Percentiles rank a stretch among this genome's conserved stretches.
These are phyloP conservation scores for Fregata magnificens DNA, from an alignment of 2,113 vertebrate species.

Conservation along the genomic window DNA sequence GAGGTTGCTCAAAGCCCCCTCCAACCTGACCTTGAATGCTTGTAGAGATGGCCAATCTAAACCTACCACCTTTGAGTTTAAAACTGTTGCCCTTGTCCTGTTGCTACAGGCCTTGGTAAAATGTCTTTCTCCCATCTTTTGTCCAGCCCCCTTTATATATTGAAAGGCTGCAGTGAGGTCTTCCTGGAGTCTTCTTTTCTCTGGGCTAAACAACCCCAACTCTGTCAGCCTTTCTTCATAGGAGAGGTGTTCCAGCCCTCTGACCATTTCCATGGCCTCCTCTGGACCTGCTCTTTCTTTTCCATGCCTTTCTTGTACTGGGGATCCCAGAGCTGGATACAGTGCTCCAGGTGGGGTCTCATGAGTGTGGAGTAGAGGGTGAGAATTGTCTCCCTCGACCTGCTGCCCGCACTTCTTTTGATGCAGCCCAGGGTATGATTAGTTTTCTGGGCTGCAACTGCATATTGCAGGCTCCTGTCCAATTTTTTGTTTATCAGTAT, in stretches of 20 bases:
- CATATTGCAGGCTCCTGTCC: neutral
- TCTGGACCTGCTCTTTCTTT: neutral
- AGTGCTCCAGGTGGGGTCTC: neutral
- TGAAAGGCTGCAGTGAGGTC: neutral
- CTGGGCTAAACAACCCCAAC: neutral
- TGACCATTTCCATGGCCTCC: fast-evolving
- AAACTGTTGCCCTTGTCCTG: neutral
- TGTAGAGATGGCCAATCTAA: fast-evolving
- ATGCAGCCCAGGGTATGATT: neutral
- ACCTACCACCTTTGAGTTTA: too few relatives aligned
- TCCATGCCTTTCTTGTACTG: neutral
- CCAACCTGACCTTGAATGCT: fast-evolving
- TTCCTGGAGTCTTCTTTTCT: neutral
- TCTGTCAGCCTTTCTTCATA: neutral
- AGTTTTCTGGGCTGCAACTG: neutral
- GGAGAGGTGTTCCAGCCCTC: neutral
- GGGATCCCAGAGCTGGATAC: neutral
- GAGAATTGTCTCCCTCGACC: fast-evolving
- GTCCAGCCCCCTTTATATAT: neutral
- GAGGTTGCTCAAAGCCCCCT: fast-evolving
- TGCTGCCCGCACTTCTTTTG: too few relatives aligned
- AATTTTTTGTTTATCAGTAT: neutral
- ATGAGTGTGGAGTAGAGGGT: fast-evolving
- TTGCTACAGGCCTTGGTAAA: neutral
- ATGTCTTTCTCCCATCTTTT: neutral